These are phyloP conservation scores for Montifringilla adamsi DNA, from an alignment of 2,113 vertebrate species.

Conservation along the genomic window DNA sequence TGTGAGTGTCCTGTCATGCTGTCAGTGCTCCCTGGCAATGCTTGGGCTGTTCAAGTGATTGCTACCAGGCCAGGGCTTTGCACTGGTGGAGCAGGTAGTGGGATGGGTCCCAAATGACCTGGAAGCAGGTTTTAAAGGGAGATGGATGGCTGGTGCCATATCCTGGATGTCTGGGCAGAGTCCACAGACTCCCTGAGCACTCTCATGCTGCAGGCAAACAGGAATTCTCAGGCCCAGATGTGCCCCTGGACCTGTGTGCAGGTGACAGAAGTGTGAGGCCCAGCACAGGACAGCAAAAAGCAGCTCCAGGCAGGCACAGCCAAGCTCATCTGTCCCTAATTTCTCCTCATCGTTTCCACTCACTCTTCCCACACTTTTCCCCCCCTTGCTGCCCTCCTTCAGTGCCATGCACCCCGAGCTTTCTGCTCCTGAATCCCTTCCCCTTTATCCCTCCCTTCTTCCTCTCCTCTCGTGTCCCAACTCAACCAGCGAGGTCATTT, in stretches of 20 bases:
- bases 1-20: neutral
- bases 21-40: neutral
- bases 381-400: neutral
- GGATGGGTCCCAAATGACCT: neutral
- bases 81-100: neutral
- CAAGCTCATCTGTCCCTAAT: neutral
- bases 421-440: neutral
- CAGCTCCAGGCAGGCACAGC: neutral
- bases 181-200: neutral
- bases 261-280: neutral
- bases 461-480: neutral
- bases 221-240: neutral
- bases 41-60: neutral
- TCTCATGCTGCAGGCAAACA: neutral
- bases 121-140: neutral
- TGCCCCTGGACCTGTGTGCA: accelerated
- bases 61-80: neutral
- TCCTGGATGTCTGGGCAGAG: neutral
- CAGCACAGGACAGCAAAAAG: neutral
- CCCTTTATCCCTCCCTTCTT: neutral
- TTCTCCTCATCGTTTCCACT: neutral
- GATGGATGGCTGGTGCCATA: neutral
- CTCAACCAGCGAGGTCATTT: neutral
- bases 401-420: accelerated
- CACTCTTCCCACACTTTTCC: neutral